phyloP scores from a whole-genome alignment of 2,888 invertebrate species.

The Tenthredo distinguenda region DNA sequence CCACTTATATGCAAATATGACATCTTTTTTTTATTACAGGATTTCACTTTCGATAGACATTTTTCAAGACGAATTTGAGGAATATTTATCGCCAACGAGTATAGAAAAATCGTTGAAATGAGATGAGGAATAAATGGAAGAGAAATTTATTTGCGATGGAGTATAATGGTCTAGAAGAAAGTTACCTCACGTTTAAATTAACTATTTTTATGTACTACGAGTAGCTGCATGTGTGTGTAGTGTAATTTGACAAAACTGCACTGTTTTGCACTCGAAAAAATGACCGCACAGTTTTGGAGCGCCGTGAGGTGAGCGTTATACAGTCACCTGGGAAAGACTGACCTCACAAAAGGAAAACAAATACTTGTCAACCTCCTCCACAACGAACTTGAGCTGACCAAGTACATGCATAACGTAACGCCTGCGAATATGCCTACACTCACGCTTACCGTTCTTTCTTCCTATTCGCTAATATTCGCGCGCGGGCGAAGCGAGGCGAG shows the following conservation, averaged over 20 bases:
- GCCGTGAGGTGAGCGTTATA: not conserved
- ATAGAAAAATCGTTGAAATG: not conserved
- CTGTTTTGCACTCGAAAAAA: not conserved
- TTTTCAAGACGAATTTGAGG: not conserved
- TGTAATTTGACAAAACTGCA: not conserved
- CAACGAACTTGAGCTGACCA: not conserved
- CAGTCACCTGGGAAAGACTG: slow-evolving; percentile 34
- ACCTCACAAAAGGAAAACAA: slow-evolving; percentile 20
- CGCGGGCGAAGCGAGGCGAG: not conserved
- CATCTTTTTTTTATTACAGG: not conserved
- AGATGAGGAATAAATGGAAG: not conserved
- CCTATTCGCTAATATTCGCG: slow-evolving; percentile 25
- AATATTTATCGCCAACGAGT: not conserved
- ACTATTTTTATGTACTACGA: no score
- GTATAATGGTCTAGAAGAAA: not conserved
- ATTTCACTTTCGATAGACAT: not conserved
- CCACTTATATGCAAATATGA: not conserved
- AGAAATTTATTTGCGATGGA: not conserved
- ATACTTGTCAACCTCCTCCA: slow-evolving; percentile 35
- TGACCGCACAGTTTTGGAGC: not conserved
- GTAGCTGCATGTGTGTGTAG: not conserved
- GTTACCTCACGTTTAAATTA: no score
- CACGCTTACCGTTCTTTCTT: slow-evolving; percentile 5
- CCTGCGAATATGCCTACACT: not conserved
- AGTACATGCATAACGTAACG: not conserved